Evolutionary conservation across 2,113 vertebrate genomes (phyloP), one percentile per base, ranked within the genome.

Genomic region (Eublepharis macularius): DNA sequence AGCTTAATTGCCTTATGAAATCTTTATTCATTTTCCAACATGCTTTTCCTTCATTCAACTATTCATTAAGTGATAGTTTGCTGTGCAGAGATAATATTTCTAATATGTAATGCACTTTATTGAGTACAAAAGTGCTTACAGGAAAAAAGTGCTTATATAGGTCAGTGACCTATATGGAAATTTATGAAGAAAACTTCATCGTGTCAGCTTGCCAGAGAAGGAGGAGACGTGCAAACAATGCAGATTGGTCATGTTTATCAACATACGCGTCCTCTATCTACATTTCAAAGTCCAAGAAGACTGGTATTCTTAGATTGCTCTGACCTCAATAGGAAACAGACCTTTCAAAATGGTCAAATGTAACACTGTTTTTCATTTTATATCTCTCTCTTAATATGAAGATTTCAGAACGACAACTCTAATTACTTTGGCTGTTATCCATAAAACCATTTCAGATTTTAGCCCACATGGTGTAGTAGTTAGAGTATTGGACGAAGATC

Each of bases 121-220:
- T 82, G 86, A 87, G 69, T 85, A 24, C 32, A 87, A 91, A 95
- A 94, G 89, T 89, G 92, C 89, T 94, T 90, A 90, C 16, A 21
- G 66, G 6, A 87, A 84, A n/a, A 86, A 26, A 89, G 84, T 74
- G 86, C 82, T 68, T 82, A 68, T 12, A 75, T 32, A 88, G 95
- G 92, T 94, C 93, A 7, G 29, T 51, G 91, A 92, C 95, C 91
- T 69, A 17, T 21, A 32, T 57, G 76, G 88, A 93, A 92, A 94
- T 90, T 90, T 92, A 94, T 91, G 89, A 90, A 86, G 87, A 92
- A 92, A 72, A 3, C 57, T 19, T 82, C 75, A 82, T 83, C 90
- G 83, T 7, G 49, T 57, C 45, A 57, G 34, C 45, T 21, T 13
- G 43, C 34, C 39, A 75, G 3, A 77, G 9, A 77, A 36, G 89